phyloP scores from a whole-genome alignment of 2,888 invertebrate genomes.

The Tryphoninae sp. region DNA sequence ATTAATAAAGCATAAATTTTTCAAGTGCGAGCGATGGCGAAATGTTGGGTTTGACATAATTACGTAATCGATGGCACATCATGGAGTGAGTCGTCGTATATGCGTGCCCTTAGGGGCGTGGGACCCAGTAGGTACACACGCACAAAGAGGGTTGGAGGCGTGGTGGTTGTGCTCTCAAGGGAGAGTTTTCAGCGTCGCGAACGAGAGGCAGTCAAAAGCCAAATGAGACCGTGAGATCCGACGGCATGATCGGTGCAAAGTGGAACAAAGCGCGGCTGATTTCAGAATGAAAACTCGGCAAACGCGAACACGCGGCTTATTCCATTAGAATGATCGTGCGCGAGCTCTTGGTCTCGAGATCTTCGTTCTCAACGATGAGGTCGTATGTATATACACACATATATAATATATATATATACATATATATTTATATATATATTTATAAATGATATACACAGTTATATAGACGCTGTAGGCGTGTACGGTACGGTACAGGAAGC shows the following conservation, averaged over 20 bases:
- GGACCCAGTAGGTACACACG: not conserved
- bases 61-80: slow-evolving; percentile 74
- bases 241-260: slow-evolving; percentile 14
- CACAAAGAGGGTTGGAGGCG: not conserved
- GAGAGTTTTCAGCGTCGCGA: slow-evolving; percentile 21
- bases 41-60: slow-evolving; percentile 68
- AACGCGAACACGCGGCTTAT: slow-evolving; percentile 70
- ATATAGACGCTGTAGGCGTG: not conserved
- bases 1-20: slow-evolving; percentile 67
- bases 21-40: slow-evolving; percentile 56
- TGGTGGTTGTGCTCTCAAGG: slow-evolving; percentile 23
- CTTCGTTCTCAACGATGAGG: slow-evolving; percentile 23
- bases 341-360: slow-evolving; percentile 45
- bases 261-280: slow-evolving; percentile 67
- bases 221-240: slow-evolving; percentile 29
- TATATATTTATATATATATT: slow-evolving; percentile 27
- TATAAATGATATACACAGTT: slow-evolving; percentile 10
- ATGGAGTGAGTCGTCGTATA: slow-evolving; percentile 35
- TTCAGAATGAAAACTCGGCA: slow-evolving; percentile 65
- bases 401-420: slow-evolving; percentile 23
- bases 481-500: slow-evolving; percentile 43
- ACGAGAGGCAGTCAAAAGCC: slow-evolving; percentile 18
- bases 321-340: slow-evolving; percentile 74
- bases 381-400: slow-evolving; percentile 12
- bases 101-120: slow-evolving; percentile 15